Percentiles rank a stretch among this genome's conserved stretches.
Evolutionary conservation across 2,797 vertebrate genomes (phyloP).

Genomic region (Rhincodon typus): DNA sequence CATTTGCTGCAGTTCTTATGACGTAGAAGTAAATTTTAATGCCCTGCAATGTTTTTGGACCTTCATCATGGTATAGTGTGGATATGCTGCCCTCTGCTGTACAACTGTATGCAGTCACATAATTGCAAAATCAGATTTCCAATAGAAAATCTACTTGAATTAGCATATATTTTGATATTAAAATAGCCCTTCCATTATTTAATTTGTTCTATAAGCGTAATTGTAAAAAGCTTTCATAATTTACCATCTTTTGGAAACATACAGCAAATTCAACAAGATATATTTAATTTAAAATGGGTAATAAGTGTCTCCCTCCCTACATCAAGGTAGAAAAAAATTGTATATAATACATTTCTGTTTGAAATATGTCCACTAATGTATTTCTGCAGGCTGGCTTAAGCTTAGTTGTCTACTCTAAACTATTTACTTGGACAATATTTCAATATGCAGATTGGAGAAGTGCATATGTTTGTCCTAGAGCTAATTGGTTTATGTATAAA

Average conservation of each 20-base stretch:
- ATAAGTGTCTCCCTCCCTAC: too few relatives aligned
- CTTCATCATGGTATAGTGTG: not conserved
- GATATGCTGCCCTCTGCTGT: constrained; percentile 22
- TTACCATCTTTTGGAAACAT: not conserved
- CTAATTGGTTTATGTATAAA: not conserved
- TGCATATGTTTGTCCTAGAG: not conserved
- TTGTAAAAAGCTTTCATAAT: not conserved
- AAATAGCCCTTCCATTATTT: not conserved
- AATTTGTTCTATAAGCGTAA: not conserved
- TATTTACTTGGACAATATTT: too few relatives aligned
- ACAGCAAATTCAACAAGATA: not conserved
- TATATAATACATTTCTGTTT: not conserved
- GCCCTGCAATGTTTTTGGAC: not conserved
- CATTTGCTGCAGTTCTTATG: constrained; percentile 15
- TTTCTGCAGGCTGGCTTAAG: not conserved
- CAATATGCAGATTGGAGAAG: not conserved
- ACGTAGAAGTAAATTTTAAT: not conserved
- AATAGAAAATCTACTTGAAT: not conserved
- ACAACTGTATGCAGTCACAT: not conserved
- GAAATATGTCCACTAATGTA: not conserved
- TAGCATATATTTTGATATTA: not conserved
- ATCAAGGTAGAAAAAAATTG: not conserved
- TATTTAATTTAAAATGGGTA: too few relatives aligned
- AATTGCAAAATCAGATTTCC: not conserved
- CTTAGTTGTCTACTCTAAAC: not conserved